Base-by-base conservation (phyloP, 2,797 vertebrate genomes). In the Argyrosomus regius region DNA sequence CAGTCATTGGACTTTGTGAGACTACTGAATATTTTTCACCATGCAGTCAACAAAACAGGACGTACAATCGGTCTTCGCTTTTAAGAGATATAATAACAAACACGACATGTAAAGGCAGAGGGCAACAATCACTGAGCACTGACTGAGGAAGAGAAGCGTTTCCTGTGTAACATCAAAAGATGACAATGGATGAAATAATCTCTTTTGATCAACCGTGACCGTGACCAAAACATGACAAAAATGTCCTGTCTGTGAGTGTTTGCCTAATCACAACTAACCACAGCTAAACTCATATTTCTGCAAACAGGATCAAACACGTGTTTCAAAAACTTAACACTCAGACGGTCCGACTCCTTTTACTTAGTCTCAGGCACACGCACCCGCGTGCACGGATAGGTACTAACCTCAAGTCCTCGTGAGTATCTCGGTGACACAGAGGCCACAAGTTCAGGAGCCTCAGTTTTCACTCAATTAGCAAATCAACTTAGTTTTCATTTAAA, bases 391-490 rank as follows among this genome's bases (percentile, higher is more conserved):
- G 18, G 12, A 62, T 1, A 50, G 35, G 28, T 67, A 67, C 31
- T 24, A 54, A 62, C 71, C 70, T 50, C 35, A 62, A 66, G 58
- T 53, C 66, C 61, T 79, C 6, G 1, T 26, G 57, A 68, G 57
- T 28, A 28, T 77, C 75, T 75, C 24, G 22, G 74, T 67, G 79
- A 83, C 7, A 26, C 71, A 10, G 3, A 73, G 65, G 81, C 48
- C 82, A 86, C 62, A 67, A 69, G 81, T 87, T 84, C 82, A 87
- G 50, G 16, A 72, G 70, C 39, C 56, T 89, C 41, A 3, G 73
- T 87, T 86, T 86, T 82, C 81, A 82, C 78, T 76, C 78, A 85
- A 82, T 88, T 85, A 89, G 78, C 62, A 78, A 86, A 81, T 84
- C 72, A 70, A 60, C 72, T 66, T 22, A 62, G 58, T 79, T 86